Percentiles rank a stretch among this genome's conserved stretches.
phyloP scores from a whole-genome alignment of 2,888 invertebrate species.

The Desoria tigrina region DNA sequence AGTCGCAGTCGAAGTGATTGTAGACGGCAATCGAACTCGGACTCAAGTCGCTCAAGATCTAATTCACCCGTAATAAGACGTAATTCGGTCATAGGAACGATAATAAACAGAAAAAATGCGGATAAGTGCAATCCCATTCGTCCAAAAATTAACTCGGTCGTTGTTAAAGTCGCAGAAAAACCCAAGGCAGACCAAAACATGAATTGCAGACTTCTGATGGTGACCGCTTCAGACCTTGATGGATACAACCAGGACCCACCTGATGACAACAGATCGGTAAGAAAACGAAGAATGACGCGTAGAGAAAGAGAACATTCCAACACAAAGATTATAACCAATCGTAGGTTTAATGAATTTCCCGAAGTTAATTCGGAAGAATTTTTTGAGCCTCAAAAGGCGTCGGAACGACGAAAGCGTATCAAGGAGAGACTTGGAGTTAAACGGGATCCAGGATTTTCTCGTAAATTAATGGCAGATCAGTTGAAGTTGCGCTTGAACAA shows the following conservation, averaged over 20 bases:
- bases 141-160: conserved; percentile 5
- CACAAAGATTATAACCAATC: neutral
- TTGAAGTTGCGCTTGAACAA: no score
- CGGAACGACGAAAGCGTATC: neutral
- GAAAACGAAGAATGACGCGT: no score
- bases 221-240: conserved; percentile 1
- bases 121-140: neutral
- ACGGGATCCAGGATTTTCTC: neutral
- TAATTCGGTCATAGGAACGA: conserved; percentile 4
- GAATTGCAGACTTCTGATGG: conserved; percentile 2
- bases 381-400: conserved; percentile 1
- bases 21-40: neutral
- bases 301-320: neutral
- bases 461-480: no score
- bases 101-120: conserved; percentile 9
- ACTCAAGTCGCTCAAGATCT: no score
- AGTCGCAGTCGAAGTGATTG: neutral
- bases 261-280: neutral
- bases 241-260: no score
- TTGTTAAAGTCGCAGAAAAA: conserved; percentile 9
- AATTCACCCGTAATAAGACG: conserved; percentile 3
- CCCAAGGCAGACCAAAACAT: conserved; percentile 6
- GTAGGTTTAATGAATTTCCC: conserved; percentile 11
- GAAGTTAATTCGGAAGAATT: conserved; percentile 1
- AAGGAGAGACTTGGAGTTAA: conserved; percentile 19